A percentile compares a stretch with the other conserved stretches of the same genome.
Conservation (phyloP, 2,888 invertebrate genomes). For the Mycalesis mineus region DNA sequence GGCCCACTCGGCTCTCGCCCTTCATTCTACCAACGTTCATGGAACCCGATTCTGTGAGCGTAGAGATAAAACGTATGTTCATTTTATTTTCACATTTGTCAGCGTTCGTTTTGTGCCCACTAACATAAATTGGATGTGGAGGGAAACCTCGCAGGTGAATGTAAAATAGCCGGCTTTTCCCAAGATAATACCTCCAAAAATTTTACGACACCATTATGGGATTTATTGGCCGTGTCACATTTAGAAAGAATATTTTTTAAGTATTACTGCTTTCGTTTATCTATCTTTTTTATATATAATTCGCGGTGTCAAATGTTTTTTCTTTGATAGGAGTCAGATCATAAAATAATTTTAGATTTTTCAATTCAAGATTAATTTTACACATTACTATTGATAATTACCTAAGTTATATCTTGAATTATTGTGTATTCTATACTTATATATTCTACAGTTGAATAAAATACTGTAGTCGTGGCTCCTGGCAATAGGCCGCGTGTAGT, state of each 20-base stretch:
- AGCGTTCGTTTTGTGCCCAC: constrained; percentile 78
- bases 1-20: constrained; percentile 7
- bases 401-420: too few relatives aligned
- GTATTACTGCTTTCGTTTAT: constrained; percentile 23
- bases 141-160: constrained; percentile 77
- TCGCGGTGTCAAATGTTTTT: constrained; percentile 22
- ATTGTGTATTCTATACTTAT: too few relatives aligned
- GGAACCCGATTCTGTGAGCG: constrained; percentile 65
- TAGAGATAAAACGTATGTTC: constrained; percentile 76
- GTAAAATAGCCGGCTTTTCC: constrained; percentile 76
- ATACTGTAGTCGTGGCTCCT: too few relatives aligned
- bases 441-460: too few relatives aligned
- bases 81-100: constrained; percentile 78
- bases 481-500: too few relatives aligned
- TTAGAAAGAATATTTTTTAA: constrained; percentile 62
- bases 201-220: constrained; percentile 76
- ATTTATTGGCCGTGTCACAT: constrained; percentile 75
- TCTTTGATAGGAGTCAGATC: neutral
- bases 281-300: constrained; percentile 12
- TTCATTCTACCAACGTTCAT: constrained; percentile 34
- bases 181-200: constrained; percentile 75
- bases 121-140: constrained; percentile 78
- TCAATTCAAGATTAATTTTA: too few relatives aligned
- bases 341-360: too few relatives aligned
- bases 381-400: too few relatives aligned